phyloP scores from a whole-genome alignment of 2,888 invertebrate genomes.

The Troides aeacus region DNA sequence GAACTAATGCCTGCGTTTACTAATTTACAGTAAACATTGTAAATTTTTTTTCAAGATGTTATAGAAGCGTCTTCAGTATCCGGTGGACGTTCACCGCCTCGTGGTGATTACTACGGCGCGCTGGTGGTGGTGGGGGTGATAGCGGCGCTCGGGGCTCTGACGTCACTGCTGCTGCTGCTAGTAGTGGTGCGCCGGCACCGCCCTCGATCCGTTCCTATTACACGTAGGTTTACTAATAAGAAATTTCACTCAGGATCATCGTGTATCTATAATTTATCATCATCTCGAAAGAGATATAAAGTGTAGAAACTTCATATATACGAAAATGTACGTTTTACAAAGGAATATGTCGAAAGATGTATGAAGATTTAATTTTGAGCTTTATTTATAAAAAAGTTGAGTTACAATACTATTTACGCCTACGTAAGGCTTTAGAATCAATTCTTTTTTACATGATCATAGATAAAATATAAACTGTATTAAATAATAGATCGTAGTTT shows the following conservation, averaged over 20 bases:
- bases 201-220: slow-evolving; percentile 75
- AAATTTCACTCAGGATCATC: not conserved
- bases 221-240: slow-evolving; percentile 50
- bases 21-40: not conserved
- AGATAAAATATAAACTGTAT: too few relatives aligned
- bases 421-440: too few relatives aligned
- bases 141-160: slow-evolving; percentile 90
- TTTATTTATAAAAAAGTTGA: too few relatives aligned
- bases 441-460: too few relatives aligned
- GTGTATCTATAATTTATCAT: not conserved
- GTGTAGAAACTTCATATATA: too few relatives aligned
- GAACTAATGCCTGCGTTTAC: too few relatives aligned
- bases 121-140: slow-evolving; percentile 93
- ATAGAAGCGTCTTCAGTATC: slow-evolving; percentile 75
- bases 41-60: slow-evolving; percentile 51
- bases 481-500: too few relatives aligned
- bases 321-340: too few relatives aligned
- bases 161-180: slow-evolving; percentile 88
- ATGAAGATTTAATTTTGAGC: too few relatives aligned
- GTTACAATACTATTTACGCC: too few relatives aligned
- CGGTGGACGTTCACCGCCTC: slow-evolving; percentile 52
- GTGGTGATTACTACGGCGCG: slow-evolving; percentile 92
- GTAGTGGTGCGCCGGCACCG: slow-evolving; percentile 87
- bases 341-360: too few relatives aligned
- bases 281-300: not conserved